Evolutionary conservation across 2,888 invertebrate species (phyloP).

Genomic region (Acrocyrtus sp.): DNA sequence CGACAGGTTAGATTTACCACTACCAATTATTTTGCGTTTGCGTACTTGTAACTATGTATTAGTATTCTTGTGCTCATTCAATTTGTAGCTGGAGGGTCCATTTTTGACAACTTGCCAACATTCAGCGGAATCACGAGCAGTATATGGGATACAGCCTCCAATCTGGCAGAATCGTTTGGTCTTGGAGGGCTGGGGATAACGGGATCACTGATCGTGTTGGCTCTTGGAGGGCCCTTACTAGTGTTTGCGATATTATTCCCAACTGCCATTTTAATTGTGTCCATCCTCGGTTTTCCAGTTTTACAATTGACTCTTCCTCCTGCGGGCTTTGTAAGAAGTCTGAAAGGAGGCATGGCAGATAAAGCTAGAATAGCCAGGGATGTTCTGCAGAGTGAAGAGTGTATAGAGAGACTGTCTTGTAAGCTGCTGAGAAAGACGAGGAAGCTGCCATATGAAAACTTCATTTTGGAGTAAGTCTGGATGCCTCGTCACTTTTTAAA

Average conservation of each 20-base stretch:
- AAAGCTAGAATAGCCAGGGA: slow-evolving; percentile 33
- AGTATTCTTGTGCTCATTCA: no score
- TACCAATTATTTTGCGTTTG: no score
- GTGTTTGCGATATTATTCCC: slow-evolving; percentile 47
- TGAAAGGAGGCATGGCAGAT: slow-evolving; percentile 15
- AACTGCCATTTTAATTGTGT: slow-evolving; percentile 33
- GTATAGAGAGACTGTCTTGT: slow-evolving; percentile 58
- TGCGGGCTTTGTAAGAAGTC: slow-evolving; percentile 1
- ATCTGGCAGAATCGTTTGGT: slow-evolving; percentile 16
- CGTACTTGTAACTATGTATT: no score
- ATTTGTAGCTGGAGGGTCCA: slow-evolving; percentile 9
- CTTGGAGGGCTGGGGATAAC: slow-evolving; percentile 23
- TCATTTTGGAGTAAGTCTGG: slow-evolving; percentile 51
- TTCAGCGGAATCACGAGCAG: slow-evolving; percentile 31
- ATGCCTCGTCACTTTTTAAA: no score
- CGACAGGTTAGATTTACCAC: no score
- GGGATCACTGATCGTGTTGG: slow-evolving; percentile 18
- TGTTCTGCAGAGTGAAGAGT: slow-evolving; percentile 56
- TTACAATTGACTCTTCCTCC: slow-evolving; percentile 46
- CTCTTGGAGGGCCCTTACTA: slow-evolving; percentile 24
- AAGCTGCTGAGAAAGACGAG: slow-evolving; percentile 44
- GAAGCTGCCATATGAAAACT: slow-evolving; percentile 42
- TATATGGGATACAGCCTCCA: slow-evolving; percentile 19
- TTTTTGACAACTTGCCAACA: slow-evolving; percentile 15
- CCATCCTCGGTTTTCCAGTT: slow-evolving; percentile 48